phyloP scores from a whole-genome alignment of 2,888 invertebrate genomes.

The Charanyca ferruginea region DNA sequence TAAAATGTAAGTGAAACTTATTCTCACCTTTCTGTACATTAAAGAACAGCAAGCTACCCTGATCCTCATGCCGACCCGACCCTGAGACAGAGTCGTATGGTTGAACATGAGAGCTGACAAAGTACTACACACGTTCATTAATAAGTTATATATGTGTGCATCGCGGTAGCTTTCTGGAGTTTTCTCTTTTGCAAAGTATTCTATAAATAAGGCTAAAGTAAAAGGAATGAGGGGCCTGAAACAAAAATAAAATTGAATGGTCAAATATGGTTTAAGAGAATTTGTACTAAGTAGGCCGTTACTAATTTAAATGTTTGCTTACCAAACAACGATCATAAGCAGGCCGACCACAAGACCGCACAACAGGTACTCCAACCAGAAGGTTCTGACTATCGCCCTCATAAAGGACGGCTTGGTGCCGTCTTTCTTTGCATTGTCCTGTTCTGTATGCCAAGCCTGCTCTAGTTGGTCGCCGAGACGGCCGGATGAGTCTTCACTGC shows the following conservation, averaged over 20 bases:
- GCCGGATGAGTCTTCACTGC: conserved; percentile 90
- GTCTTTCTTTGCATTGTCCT: conserved; percentile 76
- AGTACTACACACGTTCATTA: conserved; percentile 91
- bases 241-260: conserved; percentile 12
- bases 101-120: conserved; percentile 92
- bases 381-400: conserved; percentile 88
- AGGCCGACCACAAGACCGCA: conserved; percentile 84
- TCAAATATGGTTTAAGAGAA: not conserved
- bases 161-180: conserved; percentile 84
- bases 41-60: conserved; percentile 95
- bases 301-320: conserved; percentile 21
- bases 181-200: conserved; percentile 91
- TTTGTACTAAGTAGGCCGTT: not conserved
- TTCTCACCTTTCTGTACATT: conserved; percentile 94
- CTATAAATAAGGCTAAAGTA: conserved; percentile 92
- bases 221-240: conserved; percentile 89
- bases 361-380: conserved; percentile 85
- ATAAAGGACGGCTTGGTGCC: conserved; percentile 87
- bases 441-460: conserved; percentile 90
- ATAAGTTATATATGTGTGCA: conserved; percentile 93
- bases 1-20: too few relatives aligned
- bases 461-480: conserved; percentile 90
- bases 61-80: conserved; percentile 94
- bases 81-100: conserved; percentile 89
- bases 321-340: conserved; percentile 45